phyloP scores from a whole-genome alignment of 1,140 invertebrate genomes.

The Prorops nasuta region DNA sequence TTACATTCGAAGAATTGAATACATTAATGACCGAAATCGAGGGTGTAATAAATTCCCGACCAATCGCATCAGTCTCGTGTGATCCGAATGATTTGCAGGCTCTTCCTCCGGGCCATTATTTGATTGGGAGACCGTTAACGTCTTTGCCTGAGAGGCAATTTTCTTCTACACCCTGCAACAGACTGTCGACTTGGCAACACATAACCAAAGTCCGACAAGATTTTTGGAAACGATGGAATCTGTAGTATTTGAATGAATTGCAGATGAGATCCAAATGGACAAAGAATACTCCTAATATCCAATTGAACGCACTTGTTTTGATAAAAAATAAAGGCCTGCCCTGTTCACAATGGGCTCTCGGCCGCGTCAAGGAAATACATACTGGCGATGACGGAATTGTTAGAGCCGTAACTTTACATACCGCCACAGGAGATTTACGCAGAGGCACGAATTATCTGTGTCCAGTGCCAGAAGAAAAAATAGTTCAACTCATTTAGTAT shows the following conservation, averaged over 20 bases:
- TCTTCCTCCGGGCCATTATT: conserved; percentile 36
- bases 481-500: too few relatives aligned
- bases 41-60: conserved; percentile 31
- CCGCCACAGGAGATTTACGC: too few relatives aligned
- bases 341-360: background rate
- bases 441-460: too few relatives aligned
- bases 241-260: conserved; percentile 27
- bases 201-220: conserved; percentile 17
- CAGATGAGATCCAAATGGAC: conserved; percentile 34
- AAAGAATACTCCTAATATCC: background rate
- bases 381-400: background rate
- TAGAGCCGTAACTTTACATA: too few relatives aligned
- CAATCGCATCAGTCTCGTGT: conserved; percentile 15
- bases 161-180: background rate
- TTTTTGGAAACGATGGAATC: conserved; percentile 32
- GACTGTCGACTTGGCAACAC: conserved; percentile 6
- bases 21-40: conserved; percentile 21
- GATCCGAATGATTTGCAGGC: conserved; percentile 21
- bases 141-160: conserved; percentile 14
- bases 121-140: conserved; percentile 28
- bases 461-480: too few relatives aligned
- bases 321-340: background rate
- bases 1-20: conserved; percentile 21
- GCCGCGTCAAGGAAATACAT: background rate
- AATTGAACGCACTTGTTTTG: background rate